Evolutionary conservation across 2,797 vertebrate genomes (phyloP), one percentile per base, ranked within the genome.

Genomic region (Oophaga sylvatica): DNA sequence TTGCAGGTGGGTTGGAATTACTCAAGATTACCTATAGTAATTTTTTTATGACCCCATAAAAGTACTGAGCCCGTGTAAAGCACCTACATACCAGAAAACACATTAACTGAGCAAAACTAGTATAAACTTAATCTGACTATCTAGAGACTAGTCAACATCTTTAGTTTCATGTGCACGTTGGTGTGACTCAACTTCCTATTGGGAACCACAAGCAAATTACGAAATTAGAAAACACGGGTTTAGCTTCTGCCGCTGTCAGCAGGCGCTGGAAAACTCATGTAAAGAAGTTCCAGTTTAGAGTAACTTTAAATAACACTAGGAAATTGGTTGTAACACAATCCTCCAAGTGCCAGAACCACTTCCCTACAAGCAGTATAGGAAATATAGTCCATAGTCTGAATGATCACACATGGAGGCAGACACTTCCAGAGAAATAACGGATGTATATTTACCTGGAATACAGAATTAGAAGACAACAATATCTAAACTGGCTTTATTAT

Each of bases 141-240:
- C n/a, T 53, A 26, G 48, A 56, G 41, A 53, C 53, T 77, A 41
- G 41, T 20, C 73, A 53, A 53, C 31, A 35, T 48, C 41, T 76
- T n/a, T 12, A 48, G 22, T 81, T 26, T 83, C 81, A 31, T 83
- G 26, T 41, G 22, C 65, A 83, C 17, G 29, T 57, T 53, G 63
- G 22, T 68, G 56, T 82, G 63, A 68, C 45, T 68, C 81, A 31
- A 56, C 41, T 70, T 83, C 81, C 81, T 57, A 26, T 41, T 65
- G 6, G 5, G 31, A 63, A 81, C 80, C 80, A 53, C 80, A 81
- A 81, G 41, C 35, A 81, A 62, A 41, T 53, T 53, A 65, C 15
- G 20, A 67, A 48, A 81, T 65, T n/a, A 45, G 19, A 1, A 53
- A 48, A 48, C 41, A 26, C 2, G n/a, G 53, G 75, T 22, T 56